Base-by-base conservation (phyloP, 1,140 invertebrate species). In the Micrasema minimum region DNA sequence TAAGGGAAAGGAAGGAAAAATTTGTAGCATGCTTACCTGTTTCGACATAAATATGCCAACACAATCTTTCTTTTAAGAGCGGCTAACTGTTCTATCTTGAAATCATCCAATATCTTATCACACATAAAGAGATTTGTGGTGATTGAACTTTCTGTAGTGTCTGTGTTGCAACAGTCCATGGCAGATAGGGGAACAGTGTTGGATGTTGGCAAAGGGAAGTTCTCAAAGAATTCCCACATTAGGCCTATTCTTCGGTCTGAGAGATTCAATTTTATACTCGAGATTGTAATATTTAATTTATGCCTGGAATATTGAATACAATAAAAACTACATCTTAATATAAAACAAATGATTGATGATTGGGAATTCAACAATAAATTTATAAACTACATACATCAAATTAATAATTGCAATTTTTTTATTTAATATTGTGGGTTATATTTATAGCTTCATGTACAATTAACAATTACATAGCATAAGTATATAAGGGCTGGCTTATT, bases 241-340 rank as follows among this genome's bases (percentile, higher is more conserved):
- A 88, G 77, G 9, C 87, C 83, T 20, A 94, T 83, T 76, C 91
- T 89, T 37, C 88, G 85, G 80, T 95, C 92, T 0, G 93, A 94
- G 61, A 95, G 78, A 79, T 93, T 94, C 11, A 94, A 80, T 75
- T 93, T 93, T 2, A 94, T 66, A 59, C 88, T 90, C 12, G 89
- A 89, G 23, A 94, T 81, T 0, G 87, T 88, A 26, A 92, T 85
- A 71, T 93, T 93, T 16, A 94, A 81, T 83, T 95, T 95, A 72
- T 92, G 89, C 77, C 91, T 93, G 80, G 46, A 85, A 85, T 31
- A 31, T 31, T 31, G n/a, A n/a, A n/a, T n/a, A n/a, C n/a, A n/a
- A n/a, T n/a, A n/a, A n/a, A n/a, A n/a, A n/a, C n/a, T n/a, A n/a
- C n/a, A n/a, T n/a, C n/a, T n/a, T n/a, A n/a, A n/a, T n/a, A n/a